A percentile compares a stretch with the other conserved stretches of the same genome.
phyloP scores from a whole-genome alignment of 2,888 invertebrate species.

The Stomorhina lunata region DNA sequence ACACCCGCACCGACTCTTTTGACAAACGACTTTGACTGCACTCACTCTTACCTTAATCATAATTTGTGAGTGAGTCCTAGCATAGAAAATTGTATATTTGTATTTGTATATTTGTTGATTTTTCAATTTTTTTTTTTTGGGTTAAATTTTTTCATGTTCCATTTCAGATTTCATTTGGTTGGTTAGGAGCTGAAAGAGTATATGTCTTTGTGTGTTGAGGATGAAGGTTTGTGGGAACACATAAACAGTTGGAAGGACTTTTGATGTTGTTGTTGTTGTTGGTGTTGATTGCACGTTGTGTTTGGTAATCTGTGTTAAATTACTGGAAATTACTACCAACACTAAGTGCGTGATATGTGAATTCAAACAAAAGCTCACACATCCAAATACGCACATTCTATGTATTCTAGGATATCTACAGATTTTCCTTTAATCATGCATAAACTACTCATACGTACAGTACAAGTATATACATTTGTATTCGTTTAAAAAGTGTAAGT shows the following conservation, averaged over 20 bases:
- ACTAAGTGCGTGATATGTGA: constrained; percentile 54
- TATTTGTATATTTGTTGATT: neutral
- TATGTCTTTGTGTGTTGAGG: neutral
- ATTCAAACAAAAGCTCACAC: constrained; percentile 13
- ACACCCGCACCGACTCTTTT: neutral
- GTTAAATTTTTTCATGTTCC: constrained; percentile 26
- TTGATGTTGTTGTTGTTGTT: constrained; percentile 17
- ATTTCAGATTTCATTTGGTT: constrained; percentile 33
- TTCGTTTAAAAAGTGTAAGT: neutral
- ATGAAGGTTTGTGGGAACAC: neutral
- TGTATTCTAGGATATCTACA: neutral
- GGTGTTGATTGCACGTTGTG: constrained; percentile 45
- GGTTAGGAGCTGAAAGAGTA: neutral
- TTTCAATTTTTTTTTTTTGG: neutral
- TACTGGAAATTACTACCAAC: constrained; percentile 68
- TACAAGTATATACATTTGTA: neutral
- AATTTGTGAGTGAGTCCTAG: constrained; percentile 12
- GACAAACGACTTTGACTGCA: neutral
- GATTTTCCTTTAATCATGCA: too few species aligned
- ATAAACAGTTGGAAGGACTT: neutral
- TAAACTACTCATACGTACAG: neutral
- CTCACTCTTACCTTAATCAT: constrained; percentile 22
- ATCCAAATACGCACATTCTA: neutral
- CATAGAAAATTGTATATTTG: neutral
- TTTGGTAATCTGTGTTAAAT: constrained; percentile 67